These are phyloP conservation scores for Pollenia angustigena DNA, from an alignment of 2,888 invertebrate species.

Conservation along the genomic window DNA sequence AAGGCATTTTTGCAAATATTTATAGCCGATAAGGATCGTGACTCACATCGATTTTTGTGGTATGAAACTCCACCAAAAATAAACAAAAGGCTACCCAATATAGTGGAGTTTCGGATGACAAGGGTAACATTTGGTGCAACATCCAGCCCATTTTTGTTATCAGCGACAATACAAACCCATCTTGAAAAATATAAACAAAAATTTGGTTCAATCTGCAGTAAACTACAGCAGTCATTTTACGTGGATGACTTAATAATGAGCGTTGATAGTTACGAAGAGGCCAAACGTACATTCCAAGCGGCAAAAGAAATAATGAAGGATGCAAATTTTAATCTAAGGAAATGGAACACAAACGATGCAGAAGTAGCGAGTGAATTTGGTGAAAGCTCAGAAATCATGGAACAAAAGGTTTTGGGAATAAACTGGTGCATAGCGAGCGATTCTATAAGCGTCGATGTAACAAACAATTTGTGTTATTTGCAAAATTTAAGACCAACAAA, in stretches of 20 bases:
- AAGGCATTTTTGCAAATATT: constrained; percentile 72
- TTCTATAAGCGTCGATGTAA: constrained; percentile 43
- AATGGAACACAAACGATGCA: constrained; percentile 69
- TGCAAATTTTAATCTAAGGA: constrained; percentile 67
- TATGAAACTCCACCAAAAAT: constrained; percentile 45
- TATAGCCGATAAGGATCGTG: constrained; percentile 60
- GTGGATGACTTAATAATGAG: constrained; percentile 67
- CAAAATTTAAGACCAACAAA: constrained; percentile 45
- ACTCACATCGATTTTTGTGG: constrained; percentile 71
- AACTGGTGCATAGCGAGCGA: constrained; percentile 56
- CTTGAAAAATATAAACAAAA: constrained; percentile 45
- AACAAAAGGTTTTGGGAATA: constrained; percentile 64
- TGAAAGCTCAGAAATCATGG: not conserved
- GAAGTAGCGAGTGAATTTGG: too few species aligned
- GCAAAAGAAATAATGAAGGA: constrained; percentile 60
- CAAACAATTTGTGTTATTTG: constrained; percentile 33
- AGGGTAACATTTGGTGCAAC: constrained; percentile 71
- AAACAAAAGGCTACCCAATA: constrained; percentile 4
- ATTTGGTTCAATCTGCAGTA: constrained; percentile 51
- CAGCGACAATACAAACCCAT: not conserved
- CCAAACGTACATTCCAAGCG: constrained; percentile 18
- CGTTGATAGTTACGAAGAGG: constrained; percentile 37
- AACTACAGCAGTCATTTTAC: constrained; percentile 40
- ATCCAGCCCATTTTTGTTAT: constrained; percentile 64
- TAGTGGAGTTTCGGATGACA: constrained; percentile 60